phyloP scores from a whole-genome alignment of 2,113 vertebrate species.

The Argyrosomus japonicus region DNA sequence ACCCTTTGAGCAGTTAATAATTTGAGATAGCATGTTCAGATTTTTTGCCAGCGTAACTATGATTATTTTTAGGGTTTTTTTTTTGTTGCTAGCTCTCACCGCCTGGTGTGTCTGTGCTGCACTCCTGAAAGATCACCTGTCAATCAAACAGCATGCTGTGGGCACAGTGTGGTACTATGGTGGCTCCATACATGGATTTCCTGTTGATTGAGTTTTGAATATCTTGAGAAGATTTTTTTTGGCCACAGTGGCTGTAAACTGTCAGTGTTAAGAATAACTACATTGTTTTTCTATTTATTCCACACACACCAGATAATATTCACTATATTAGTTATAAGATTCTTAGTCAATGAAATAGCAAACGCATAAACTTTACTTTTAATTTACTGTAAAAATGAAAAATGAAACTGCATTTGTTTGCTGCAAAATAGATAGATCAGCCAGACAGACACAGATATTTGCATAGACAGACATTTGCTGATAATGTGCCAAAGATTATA shows the following conservation, averaged over 20 bases:
- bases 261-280: conserved; percentile 11
- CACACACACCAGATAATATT: neutral
- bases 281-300: neutral
- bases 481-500: conserved; percentile 14
- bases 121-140: conserved; percentile 22
- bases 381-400: neutral
- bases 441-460: neutral
- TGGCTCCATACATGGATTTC: conserved; percentile 22
- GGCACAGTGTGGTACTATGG: conserved; percentile 30
- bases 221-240: neutral
- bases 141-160: conserved; percentile 46
- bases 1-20: neutral
- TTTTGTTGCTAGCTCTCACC: conserved; percentile 14
- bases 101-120: neutral
- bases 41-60: neutral
- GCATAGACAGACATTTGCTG: conserved; percentile 16
- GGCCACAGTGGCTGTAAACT: neutral
- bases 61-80: conserved; percentile 6
- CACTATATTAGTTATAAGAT: neutral
- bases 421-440: neutral
- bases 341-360: neutral
- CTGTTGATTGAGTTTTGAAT: conserved; percentile 26
- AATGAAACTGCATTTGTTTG: neutral
- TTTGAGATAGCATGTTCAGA: conserved; percentile 8
- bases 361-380: neutral